Evolutionary conservation across 2,797 vertebrate species (phyloP).

Genomic region (Eospalax fontanierii): DNA sequence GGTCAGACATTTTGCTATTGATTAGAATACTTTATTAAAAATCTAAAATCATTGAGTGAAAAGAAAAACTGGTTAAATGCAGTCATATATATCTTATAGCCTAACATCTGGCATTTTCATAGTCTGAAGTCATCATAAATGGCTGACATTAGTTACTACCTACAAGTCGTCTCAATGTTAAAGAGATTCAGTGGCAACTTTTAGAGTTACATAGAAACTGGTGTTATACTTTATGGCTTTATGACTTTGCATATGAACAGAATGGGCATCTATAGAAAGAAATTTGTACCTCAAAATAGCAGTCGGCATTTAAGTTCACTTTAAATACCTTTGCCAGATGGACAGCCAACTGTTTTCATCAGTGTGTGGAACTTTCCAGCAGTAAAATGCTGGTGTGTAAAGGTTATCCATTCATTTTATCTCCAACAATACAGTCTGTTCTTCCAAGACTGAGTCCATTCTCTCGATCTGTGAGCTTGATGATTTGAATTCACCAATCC

Average conservation of each 20-base stretch:
- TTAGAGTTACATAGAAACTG: constrained; percentile 21
- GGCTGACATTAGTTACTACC: constrained; percentile 33
- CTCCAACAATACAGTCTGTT: constrained; percentile 78
- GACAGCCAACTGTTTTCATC: constrained; percentile 74
- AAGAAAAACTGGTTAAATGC: constrained; percentile 79
- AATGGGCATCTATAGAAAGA: constrained; percentile 55
- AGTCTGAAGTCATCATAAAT: constrained; percentile 67
- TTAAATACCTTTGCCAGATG: constrained; percentile 80
- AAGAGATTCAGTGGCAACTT: constrained; percentile 30
- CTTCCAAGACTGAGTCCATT: constrained; percentile 59
- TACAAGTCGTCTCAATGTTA: constrained; percentile 66
- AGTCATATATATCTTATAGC: constrained; percentile 69
- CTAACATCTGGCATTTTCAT: constrained; percentile 66
- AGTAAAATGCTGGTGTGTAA: constrained; percentile 76
- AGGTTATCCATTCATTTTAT: constrained; percentile 77
- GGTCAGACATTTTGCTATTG: constrained; percentile 81
- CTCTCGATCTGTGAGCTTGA: constrained; percentile 63
- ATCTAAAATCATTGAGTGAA: constrained; percentile 70
- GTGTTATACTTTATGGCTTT: constrained; percentile 47
- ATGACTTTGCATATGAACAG: constrained; percentile 29
- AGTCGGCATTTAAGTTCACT: constrained; percentile 64
- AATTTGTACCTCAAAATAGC: constrained; percentile 72
- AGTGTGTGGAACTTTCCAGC: constrained; percentile 62
- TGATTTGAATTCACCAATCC: constrained; percentile 75
- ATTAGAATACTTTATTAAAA: constrained; percentile 83